Percentiles rank a stretch among this genome's conserved stretches.
Evolutionary conservation across 2,113 vertebrate genomes (phyloP).

Genomic region (Nycticorax nycticorax): DNA sequence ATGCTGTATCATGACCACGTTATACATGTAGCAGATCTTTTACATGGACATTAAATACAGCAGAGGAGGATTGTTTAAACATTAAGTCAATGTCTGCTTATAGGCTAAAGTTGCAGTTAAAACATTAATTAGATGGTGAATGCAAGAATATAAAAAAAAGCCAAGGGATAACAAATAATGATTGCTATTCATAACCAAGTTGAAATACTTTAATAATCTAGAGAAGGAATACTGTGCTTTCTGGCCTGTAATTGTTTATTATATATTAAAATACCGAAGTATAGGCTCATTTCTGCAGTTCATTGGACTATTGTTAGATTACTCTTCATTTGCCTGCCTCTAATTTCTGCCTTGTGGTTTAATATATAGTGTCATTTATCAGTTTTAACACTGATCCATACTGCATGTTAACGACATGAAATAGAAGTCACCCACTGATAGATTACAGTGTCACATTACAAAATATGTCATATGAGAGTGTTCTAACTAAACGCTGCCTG

Average conservation of each 20-base stretch:
- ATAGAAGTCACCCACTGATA: neutral
- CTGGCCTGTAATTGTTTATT: neutral
- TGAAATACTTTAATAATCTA: neutral
- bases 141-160: neutral
- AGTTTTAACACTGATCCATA: neutral
- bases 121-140: neutral
- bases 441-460: neutral
- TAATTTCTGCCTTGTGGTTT: neutral
- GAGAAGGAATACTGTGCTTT: neutral
- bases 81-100: neutral
- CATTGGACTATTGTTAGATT: neutral
- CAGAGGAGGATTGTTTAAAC: neutral
- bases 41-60: neutral
- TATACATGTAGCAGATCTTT: neutral
- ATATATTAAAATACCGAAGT: neutral
- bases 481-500: neutral
- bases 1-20: accelerated
- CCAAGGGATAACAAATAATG: neutral
- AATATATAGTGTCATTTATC: neutral
- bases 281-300: neutral
- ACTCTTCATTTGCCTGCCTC: neutral
- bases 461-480: neutral
- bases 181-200: neutral
- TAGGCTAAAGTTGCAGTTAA: neutral
- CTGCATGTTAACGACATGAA: neutral